These are phyloP conservation scores for Chaetophractus vellerosus DNA, from an alignment of 2,797 vertebrate genomes.

Conservation along the genomic window DNA sequence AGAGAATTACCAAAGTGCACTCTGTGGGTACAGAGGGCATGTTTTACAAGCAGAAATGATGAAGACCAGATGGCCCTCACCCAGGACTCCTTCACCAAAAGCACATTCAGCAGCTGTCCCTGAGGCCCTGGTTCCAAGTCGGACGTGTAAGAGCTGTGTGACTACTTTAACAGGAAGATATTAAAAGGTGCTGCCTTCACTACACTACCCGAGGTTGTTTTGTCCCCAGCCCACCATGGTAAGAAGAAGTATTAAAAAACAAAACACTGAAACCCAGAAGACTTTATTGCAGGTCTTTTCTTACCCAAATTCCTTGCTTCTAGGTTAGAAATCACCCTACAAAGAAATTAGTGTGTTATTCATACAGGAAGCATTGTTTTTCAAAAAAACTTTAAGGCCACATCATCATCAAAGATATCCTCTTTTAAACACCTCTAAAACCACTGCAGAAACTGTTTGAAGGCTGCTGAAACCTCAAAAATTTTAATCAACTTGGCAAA, in stretches of 20 bases:
- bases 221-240: background rate
- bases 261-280: background rate
- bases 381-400: constrained; percentile 8
- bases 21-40: background rate
- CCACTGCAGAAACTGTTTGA: constrained; percentile 59
- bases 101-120: background rate
- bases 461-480: constrained; percentile 67
- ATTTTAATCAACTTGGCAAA: constrained; percentile 65
- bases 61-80: background rate
- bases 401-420: constrained; percentile 43
- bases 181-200: background rate
- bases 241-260: background rate
- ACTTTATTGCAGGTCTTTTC: constrained; percentile 62
- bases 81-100: constrained; percentile 2
- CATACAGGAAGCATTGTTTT: constrained; percentile 55
- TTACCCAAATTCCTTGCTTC: constrained; percentile 94
- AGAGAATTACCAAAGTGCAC: background rate
- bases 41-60: background rate
- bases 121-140: background rate
- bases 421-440: constrained; percentile 57
- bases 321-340: constrained; percentile 95
- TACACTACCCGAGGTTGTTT: background rate
- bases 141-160: background rate
- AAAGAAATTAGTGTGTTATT: constrained; percentile 80
- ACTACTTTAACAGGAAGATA: background rate